Percentiles rank a stretch among this genome's conserved stretches.
These are phyloP conservation scores for Cyanistes caeruleus DNA, from an alignment of 2,113 vertebrate genomes.

Conservation along the genomic window DNA sequence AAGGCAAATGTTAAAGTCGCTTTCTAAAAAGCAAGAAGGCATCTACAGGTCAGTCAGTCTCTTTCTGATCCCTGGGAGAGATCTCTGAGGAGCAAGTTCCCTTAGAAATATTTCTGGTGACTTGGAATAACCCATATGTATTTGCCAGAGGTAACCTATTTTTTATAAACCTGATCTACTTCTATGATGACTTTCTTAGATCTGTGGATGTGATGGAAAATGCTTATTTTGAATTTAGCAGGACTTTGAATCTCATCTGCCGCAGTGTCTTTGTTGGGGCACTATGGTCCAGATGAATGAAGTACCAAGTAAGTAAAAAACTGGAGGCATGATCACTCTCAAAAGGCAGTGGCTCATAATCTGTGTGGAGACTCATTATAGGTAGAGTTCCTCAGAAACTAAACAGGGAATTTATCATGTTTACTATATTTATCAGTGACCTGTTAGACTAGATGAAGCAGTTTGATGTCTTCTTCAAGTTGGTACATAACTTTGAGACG, in stretches of 20 bases:
- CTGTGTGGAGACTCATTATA: background rate
- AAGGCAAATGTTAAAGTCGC: background rate
- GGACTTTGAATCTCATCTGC: background rate
- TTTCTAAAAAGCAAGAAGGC: background rate
- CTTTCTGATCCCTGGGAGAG: rapidly evolving
- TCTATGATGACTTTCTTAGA: background rate
- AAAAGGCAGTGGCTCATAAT: background rate
- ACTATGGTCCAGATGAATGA: background rate
- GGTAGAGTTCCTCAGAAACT: background rate
- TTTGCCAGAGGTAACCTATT: background rate
- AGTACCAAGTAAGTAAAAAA: background rate
- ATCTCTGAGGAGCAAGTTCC: background rate
- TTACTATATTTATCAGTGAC: background rate
- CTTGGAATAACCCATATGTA: background rate
- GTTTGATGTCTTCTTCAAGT: background rate
- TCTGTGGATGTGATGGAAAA: background rate
- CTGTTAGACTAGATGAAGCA: background rate
- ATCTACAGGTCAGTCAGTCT: background rate
- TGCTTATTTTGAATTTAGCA: background rate
- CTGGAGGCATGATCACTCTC: background rate
- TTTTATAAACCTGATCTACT: background rate
- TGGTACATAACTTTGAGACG: background rate
- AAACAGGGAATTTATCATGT: background rate
- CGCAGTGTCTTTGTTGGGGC: background rate
- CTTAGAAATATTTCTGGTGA: background rate